A percentile compares a stretch with the other conserved stretches of the same genome.
Evolutionary conservation across 2,888 invertebrate species (phyloP).

Genomic region (Aphodius sticticus): DNA sequence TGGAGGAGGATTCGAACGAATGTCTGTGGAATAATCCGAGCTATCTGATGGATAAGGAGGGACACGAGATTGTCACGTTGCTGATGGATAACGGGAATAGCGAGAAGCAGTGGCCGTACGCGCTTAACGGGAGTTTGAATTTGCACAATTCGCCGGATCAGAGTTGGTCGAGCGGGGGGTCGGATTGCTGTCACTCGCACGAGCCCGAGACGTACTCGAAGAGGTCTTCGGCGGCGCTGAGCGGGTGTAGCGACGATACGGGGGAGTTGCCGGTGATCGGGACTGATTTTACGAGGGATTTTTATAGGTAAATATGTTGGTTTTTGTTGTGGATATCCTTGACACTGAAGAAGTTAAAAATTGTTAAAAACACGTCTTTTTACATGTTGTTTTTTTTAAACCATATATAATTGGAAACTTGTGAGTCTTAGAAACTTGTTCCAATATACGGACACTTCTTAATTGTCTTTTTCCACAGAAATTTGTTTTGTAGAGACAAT

Average conservation of each 20-base stretch:
- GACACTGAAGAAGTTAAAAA: no score
- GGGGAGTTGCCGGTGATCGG: conserved; percentile 72
- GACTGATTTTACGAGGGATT: conserved; percentile 80
- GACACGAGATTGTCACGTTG: conserved; percentile 68
- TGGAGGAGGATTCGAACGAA: conserved; percentile 78
- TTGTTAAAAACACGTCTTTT: no score
- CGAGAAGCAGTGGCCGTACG: conserved; percentile 74
- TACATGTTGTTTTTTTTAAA: no score
- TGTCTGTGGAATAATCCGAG: conserved; percentile 80
- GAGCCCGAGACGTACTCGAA: conserved; percentile 70
- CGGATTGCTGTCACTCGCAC: conserved; percentile 59
- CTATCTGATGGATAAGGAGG: conserved; percentile 72
- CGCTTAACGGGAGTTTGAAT: conserved; percentile 53
- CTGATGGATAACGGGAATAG: conserved; percentile 61
- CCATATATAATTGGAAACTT: no score
- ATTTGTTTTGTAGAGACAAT: no score
- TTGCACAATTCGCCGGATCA: conserved; percentile 65
- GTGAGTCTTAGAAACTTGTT: background rate
- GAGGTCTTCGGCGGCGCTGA: conserved; percentile 73
- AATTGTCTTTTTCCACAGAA: no score
- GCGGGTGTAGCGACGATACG: conserved; percentile 69
- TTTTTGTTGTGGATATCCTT: no score
- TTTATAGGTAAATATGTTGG: conserved; percentile 64
- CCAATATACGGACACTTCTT: no score
- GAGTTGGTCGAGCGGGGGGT: conserved; percentile 64